Evolutionary conservation across 2,888 invertebrate genomes (phyloP), one percentile per base, ranked within the genome.

Genomic region (Serripes groenlandicus): DNA sequence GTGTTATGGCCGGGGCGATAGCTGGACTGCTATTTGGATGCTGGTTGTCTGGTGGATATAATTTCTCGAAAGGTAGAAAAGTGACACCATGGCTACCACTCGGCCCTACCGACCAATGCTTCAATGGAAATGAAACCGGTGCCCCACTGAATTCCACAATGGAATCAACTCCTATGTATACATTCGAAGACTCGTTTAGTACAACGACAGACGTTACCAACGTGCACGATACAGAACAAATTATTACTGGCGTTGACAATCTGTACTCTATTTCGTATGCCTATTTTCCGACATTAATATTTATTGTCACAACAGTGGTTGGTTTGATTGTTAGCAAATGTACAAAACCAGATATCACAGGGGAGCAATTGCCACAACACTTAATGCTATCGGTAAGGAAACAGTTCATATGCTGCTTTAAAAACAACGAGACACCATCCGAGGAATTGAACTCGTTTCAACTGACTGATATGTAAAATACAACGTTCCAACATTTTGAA

Each of bases 61-160:
- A 79, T 42, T 90, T 91, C 78, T 89, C 89, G 1, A 68, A 64
- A 9, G 75, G 78, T 11, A 49, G 85, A 7, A 78, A 78, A 62
- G 70, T 77, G 35, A 79, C 88, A 0, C 88, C 88, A 0, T 85
- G 85, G 78, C 71, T 91, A 9, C 88, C 88, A 1, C 74, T 81
- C 0, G 90, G 88, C 28, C 88, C 90, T 21, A 87, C 83, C 1
- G 89, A 84, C 34, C 70, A 75, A 64, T 91, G 91, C 52, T 32
- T n/a, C n/a, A 62, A 30, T 32, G 23, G 23, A 18, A 26, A 42
- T 42, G n/a, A 5, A 4, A 42, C n/a, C 0, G 35, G 88, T 89
- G 1, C 70, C 69, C 9, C 18, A 62, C 30, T n/a, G 26, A 5
- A 5, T 58, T 26, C 3, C 15, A 5, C 5, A 26, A 23, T n/a